Evolutionary conservation across 2,888 invertebrate genomes (phyloP).

Genomic region (Polyommatus iphigenia): DNA sequence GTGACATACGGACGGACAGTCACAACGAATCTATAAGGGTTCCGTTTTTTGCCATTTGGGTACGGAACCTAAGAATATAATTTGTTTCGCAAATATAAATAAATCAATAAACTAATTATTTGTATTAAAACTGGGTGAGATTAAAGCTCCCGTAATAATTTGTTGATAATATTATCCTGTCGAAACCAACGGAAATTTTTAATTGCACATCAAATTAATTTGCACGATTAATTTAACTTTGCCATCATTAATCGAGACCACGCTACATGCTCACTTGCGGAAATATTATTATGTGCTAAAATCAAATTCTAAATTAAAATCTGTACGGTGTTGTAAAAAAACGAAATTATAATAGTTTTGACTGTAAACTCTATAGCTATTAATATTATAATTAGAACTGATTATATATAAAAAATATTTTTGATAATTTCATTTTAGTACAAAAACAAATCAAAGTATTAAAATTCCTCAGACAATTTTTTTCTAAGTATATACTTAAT

Average conservation of each 20-base stretch:
- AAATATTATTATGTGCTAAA: not conserved
- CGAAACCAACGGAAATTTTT: constrained; percentile 15
- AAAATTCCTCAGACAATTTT: too few species aligned
- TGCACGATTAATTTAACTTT: constrained; percentile 6
- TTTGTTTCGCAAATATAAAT: not conserved
- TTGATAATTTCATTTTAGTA: not conserved
- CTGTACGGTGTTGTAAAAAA: too few species aligned
- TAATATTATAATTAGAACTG: too few species aligned
- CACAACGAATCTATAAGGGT: too few species aligned
- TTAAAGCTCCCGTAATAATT: constrained; percentile 6
- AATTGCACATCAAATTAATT: constrained; percentile 17
- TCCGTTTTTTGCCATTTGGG: too few species aligned
- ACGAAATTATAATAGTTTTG: too few species aligned
- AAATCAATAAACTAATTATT: not conserved
- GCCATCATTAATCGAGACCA: not conserved
- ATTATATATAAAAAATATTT: too few species aligned
- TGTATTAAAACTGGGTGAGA: not conserved
- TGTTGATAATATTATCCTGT: constrained; percentile 8
- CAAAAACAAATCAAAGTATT: not conserved
- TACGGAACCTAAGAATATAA: not conserved
- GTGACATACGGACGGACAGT: too few species aligned
- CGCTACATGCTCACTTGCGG: not conserved
- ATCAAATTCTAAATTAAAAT: not conserved
- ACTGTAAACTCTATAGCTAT: too few species aligned
- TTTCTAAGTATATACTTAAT: too few species aligned